Base-by-base conservation (phyloP, 2,113 vertebrate genomes). In the Microtus pennsylvanicus region DNA sequence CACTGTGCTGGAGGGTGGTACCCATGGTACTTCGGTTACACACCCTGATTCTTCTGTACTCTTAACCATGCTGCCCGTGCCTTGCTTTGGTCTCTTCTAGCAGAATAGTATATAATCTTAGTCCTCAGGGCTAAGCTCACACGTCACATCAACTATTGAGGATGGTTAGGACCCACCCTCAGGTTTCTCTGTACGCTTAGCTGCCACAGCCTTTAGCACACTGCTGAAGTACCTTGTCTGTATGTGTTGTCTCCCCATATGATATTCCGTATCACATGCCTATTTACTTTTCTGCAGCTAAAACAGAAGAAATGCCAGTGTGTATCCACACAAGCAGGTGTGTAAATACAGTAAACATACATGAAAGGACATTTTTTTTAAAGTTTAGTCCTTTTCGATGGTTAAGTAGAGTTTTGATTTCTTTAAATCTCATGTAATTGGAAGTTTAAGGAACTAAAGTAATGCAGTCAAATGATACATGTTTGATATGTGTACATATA, bases 361-460 rank as follows among this genome's bases (percentile, higher is more conserved):
- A 17, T 81, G 30, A 91, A 33, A 81, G 5, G 9, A 63, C 24
- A 72, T 87, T 89, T 55, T 82, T 85, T 17, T 19, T 81, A 69
- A 61, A 61, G 55, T 83, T 42, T 63, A 63, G 42, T 24, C 42
- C 94, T 77, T 83, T 13, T 33, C 47, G 10, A 21, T 42, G 72
- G 12, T 87, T 90, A 45, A 91, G 42, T 65, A 78, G 35, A 76
- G 24, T 70, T 94, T 75, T 58, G 52, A 21, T 96, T 91, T 96
- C 45, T 76, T 14, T 93, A 87, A 70, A 63, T 78, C 55, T 87
- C 67, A 17, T 77, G 9, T 89, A 33, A 85, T 63, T 58, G 52
- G 61, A 58, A 42, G 58, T 42, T 63, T 83, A 83, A 83, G n/a
- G 50, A 87, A 75, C 24, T 86, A 87, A 92, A 92, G 69, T 11